These are phyloP conservation scores for Masticophis lateralis DNA, from an alignment of 2,797 vertebrate genomes.

Conservation along the genomic window DNA sequence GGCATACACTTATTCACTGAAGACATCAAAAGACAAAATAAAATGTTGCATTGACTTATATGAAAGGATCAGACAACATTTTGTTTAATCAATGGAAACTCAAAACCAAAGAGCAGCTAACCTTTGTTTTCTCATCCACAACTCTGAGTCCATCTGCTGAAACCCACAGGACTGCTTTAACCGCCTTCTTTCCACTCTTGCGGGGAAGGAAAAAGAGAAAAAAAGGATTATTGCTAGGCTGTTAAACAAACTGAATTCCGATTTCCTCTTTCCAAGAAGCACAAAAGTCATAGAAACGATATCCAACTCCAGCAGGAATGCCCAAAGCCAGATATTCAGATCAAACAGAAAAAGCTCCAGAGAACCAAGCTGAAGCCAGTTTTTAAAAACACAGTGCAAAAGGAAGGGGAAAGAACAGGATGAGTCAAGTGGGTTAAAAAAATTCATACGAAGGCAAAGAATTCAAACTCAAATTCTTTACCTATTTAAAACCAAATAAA, in stretches of 20 bases:
- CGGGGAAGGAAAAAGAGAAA: constrained; percentile 22
- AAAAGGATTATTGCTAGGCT: constrained; percentile 45
- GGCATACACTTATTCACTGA: neutral
- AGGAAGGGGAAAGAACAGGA: constrained; percentile 53
- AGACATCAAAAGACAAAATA: neutral
- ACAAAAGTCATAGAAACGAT: constrained; percentile 65
- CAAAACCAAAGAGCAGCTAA: constrained; percentile 67
- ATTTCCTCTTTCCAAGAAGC: constrained; percentile 64
- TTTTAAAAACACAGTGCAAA: constrained; percentile 65
- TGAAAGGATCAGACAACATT: neutral
- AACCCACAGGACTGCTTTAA: constrained; percentile 95
- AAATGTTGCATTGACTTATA: neutral
- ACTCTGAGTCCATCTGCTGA: constrained; percentile 96
- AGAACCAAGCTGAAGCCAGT: constrained; percentile 71
- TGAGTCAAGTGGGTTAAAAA: constrained; percentile 62
- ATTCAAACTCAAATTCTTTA: constrained; percentile 68
- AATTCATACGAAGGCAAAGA: constrained; percentile 68
- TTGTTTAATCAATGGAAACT: neutral
- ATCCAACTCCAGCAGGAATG: constrained; percentile 66
- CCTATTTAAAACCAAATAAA: constrained; percentile 57
- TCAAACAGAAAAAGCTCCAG: constrained; percentile 71
- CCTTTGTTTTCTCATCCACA: constrained; percentile 99
- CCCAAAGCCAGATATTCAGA: constrained; percentile 73
- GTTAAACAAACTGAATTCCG: constrained; percentile 27
- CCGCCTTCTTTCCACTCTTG: constrained; percentile 95